phyloP scores from a whole-genome alignment of 2,113 vertebrate genomes.

The Alligator mississippiensis region DNA sequence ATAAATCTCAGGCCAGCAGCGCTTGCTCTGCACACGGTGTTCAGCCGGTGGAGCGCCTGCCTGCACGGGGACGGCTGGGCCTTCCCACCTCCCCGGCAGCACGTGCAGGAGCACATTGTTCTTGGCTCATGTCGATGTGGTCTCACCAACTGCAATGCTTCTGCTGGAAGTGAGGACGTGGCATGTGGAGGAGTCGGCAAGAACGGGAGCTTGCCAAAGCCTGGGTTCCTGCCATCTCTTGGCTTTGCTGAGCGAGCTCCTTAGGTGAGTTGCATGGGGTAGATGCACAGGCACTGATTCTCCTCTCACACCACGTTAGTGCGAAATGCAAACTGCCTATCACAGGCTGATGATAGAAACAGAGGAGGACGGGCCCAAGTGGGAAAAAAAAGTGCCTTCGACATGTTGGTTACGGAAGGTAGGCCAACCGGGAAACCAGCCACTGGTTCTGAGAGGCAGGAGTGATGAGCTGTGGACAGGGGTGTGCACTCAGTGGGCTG shows the following conservation, averaged over 20 bases:
- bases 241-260: neutral
- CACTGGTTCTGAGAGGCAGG: neutral
- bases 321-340: neutral
- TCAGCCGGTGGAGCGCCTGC: neutral
- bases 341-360: neutral
- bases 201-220: neutral
- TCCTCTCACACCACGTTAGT: neutral
- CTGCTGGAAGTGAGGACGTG: neutral
- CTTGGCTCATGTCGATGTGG: neutral
- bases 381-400: neutral
- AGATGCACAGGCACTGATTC: neutral
- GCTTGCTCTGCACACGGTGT: neutral
- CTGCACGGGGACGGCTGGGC: neutral
- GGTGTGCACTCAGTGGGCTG: neutral
- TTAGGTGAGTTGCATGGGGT: neutral
- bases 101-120: neutral
- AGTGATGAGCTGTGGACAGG: neutral
- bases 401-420: neutral
- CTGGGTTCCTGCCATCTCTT: no score
- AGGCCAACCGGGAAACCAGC: neutral
- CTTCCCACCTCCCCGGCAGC: neutral
- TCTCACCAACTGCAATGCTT: neutral
- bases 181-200: neutral
- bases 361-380: neutral
- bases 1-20: neutral